phyloP scores from a whole-genome alignment of 2,888 invertebrate genomes.

The Brenthis hecate region DNA sequence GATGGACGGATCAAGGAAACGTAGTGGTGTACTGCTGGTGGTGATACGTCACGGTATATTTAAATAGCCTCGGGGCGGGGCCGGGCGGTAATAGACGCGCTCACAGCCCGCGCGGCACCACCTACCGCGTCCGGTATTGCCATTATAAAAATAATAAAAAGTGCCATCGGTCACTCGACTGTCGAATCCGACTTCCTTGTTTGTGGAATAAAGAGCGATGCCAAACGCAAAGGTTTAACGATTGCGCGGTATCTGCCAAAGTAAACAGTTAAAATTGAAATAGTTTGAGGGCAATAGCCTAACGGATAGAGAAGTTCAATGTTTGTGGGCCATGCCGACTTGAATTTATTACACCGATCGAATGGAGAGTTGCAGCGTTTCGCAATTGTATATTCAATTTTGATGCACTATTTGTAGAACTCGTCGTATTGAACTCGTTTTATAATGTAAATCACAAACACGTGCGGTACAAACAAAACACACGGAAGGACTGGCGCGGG shows the following conservation, averaged over 20 bases:
- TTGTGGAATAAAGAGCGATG: constrained; percentile 29
- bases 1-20: constrained; percentile 64
- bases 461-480: constrained; percentile 45
- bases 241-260: constrained; percentile 47
- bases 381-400: not conserved
- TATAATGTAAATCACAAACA: constrained; percentile 31
- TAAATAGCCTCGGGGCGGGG: constrained; percentile 65
- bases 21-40: constrained; percentile 49
- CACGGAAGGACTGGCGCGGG: constrained; percentile 38
- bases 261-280: constrained; percentile 58
- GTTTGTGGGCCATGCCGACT: constrained; percentile 33
- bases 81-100: constrained; percentile 50
- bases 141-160: constrained; percentile 43
- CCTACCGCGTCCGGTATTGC: constrained; percentile 43
- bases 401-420: not conserved
- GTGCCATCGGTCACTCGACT: constrained; percentile 28
- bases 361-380: not conserved
- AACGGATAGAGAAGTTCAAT: constrained; percentile 47
- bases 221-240: constrained; percentile 34
- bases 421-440: constrained; percentile 3
- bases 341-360: not conserved
- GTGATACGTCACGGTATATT: constrained; percentile 63
- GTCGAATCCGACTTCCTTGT: constrained; percentile 31
- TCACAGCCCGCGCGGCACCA: constrained; percentile 69
- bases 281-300: constrained; percentile 63